Percentiles rank a stretch among this genome's conserved stretches.
Conservation (phyloP, 35 echinoderm and acorn worm genomes). For the Nesometra sesokonis region DNA sequence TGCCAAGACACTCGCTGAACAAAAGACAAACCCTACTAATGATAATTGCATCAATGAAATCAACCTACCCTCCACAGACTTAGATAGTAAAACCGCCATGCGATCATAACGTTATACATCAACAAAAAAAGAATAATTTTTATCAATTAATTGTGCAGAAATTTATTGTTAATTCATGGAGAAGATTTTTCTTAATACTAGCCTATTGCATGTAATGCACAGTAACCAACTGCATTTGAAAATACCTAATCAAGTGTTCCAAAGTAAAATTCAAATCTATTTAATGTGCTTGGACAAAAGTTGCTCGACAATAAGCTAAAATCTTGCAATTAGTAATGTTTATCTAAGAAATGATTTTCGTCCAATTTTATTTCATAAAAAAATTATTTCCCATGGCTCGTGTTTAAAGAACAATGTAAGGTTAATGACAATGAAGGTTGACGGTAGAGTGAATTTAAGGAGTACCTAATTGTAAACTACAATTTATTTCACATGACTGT, state of each 20-base stretch:
- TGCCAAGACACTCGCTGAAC: not conserved
- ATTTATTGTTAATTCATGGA: not conserved
- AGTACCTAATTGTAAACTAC: not conserved
- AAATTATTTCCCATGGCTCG: not conserved
- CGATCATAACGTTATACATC: not conserved
- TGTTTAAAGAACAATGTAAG: not conserved
- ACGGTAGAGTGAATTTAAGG: not conserved
- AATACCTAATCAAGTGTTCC: not conserved
- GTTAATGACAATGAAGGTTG: too few species aligned
- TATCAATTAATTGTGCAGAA: constrained; percentile 1
- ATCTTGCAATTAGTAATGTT: not conserved
- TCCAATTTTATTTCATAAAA: not conserved
- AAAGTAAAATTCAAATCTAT: not conserved
- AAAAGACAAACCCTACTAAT: not conserved
- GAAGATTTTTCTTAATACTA: not conserved
- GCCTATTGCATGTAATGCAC: not conserved
- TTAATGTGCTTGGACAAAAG: not conserved
- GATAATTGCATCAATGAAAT: not conserved
- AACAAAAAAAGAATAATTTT: not conserved
- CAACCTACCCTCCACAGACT: not conserved
- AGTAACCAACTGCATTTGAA: not conserved
- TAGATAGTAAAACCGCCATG: too few species aligned
- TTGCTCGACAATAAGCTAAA: not conserved
- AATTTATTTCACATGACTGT: not conserved
- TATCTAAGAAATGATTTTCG: not conserved